Evolutionary conservation across 2,113 vertebrate species (phyloP).

Genomic region (crab-eating macaque (Macaca fascicularis)): T2T-MFA8v1.1 NC_088381.1:161768001-161768500

Average conservation of each 20-base stretch:
- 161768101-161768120: background rate
- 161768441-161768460: background rate
- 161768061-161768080: background rate
- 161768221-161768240: conserved; percentile 50
- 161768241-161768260: conserved; percentile 22
- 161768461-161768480: background rate
- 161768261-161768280: background rate
- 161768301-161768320: background rate
- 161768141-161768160: background rate
- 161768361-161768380: background rate
- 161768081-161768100: background rate
- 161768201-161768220: background rate
- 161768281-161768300: conserved; percentile 45
- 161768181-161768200: background rate
- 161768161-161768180: background rate
- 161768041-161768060: background rate
- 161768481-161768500: background rate
- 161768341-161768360: background rate
- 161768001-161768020: background rate
- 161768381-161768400: background rate
- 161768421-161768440: background rate
- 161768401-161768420: background rate
- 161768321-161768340: background rate
- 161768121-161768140: background rate
- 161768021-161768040: background rate